These are phyloP conservation scores for Equus przewalskii DNA, from an alignment of 2,113 vertebrate genomes.

Conservation along the genomic window DNA sequence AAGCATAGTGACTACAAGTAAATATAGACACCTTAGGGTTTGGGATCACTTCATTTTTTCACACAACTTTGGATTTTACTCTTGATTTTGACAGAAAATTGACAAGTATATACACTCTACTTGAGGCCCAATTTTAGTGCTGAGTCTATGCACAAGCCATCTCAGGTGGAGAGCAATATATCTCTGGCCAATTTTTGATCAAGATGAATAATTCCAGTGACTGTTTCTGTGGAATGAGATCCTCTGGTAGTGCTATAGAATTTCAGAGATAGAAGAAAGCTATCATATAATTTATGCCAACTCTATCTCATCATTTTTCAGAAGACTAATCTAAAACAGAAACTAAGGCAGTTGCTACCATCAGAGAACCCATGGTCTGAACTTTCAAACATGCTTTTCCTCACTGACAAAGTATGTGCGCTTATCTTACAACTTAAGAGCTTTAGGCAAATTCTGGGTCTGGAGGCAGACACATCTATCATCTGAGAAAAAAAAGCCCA, in stretches of 20 bases:
- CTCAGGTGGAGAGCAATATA: neutral
- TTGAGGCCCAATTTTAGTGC: neutral
- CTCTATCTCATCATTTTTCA: neutral
- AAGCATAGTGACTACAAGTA: neutral
- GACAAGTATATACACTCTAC: neutral
- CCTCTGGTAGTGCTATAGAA: neutral
- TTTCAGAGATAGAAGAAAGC: neutral
- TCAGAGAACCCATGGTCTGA: neutral
- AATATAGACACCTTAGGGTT: neutral
- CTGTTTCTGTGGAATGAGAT: neutral
- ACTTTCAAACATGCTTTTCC: neutral
- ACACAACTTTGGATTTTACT: constrained; percentile 32
- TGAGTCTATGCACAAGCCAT: neutral
- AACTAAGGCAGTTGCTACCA: constrained; percentile 10
- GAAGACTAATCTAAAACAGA: constrained; percentile 21
- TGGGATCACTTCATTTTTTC: neutral
- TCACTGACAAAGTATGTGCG: constrained; percentile 27
- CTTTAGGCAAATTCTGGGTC: neutral
- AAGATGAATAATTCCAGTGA: neutral
- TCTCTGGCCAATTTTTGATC: neutral
- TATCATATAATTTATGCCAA: neutral
- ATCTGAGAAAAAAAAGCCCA: neutral
- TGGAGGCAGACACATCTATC: constrained; percentile 33
- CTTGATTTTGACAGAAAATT: neutral
- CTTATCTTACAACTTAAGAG: neutral